Conservation (phyloP, 2,888 invertebrate species). For the Xylota segnis region DNA sequence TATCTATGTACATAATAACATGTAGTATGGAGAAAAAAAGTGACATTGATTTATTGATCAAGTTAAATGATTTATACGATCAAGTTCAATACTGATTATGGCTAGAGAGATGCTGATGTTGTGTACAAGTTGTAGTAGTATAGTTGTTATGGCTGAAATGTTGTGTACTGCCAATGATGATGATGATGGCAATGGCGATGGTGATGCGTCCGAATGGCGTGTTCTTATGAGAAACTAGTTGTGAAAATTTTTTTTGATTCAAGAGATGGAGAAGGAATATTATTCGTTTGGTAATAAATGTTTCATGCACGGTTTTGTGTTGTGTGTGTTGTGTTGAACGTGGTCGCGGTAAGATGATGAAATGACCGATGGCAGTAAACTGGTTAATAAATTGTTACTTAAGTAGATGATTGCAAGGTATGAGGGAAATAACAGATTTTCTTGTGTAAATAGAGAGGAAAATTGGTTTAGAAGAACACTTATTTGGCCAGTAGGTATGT, state of each 20-base stretch:
- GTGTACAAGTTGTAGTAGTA: background rate
- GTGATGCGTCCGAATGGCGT: slow-evolving; percentile 65
- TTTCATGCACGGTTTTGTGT: slow-evolving; percentile 14
- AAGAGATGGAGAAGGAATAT: slow-evolving; percentile 1
- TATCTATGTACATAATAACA: background rate
- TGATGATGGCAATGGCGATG: slow-evolving; percentile 57
- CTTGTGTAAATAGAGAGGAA: slow-evolving; percentile 44
- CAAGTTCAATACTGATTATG: slow-evolving; percentile 73
- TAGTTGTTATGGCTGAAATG: slow-evolving; percentile 5
- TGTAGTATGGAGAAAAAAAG: slow-evolving; percentile 49
- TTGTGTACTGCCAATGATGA: slow-evolving; percentile 23
- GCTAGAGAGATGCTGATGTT: slow-evolving; percentile 35
- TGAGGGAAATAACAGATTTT: slow-evolving; percentile 50
- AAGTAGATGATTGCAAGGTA: slow-evolving; percentile 59
- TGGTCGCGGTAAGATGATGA: slow-evolving; percentile 33
- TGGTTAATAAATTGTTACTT: slow-evolving; percentile 65
- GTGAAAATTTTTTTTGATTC: slow-evolving; percentile 14
- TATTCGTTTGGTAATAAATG: slow-evolving; percentile 37
- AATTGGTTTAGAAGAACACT: background rate
- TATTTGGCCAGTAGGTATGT: background rate
- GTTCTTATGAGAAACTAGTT: slow-evolving; percentile 75
- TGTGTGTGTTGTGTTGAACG: slow-evolving; percentile 9
- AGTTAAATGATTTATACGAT: slow-evolving; percentile 75
- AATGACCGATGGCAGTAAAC: slow-evolving; percentile 62
- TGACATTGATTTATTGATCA: slow-evolving; percentile 75